Base-by-base conservation (phyloP, 1,140 invertebrate genomes). In the Sinella curviseta region DNA sequence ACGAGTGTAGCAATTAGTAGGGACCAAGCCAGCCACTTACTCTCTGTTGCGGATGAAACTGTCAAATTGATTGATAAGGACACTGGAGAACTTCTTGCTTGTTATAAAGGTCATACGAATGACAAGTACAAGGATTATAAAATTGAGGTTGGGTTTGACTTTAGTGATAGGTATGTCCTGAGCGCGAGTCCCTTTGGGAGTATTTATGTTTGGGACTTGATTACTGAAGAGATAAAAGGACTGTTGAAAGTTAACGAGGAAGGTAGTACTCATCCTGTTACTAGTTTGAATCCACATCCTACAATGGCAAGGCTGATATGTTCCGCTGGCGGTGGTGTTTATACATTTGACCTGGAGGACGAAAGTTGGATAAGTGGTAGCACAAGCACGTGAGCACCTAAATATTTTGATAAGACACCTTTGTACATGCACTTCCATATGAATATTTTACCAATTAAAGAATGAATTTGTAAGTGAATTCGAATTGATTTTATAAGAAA, bases 21-120 rank as follows among this genome's bases (percentile, higher is more conserved):
- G 82, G 94, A 96, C 87, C 93, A 92, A 34, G 95, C 97, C 85
- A 98, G 97, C 86, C 89, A 95, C 79, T 87, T 99, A 34, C 89
- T 92, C 1, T 93, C 94, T 85, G 94, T 94, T 83, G 90, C 94
- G 20, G 95, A 97, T 86, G 93, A 91, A 81, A 90, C 91, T 17
- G 87, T 98, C 20, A 91, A 92, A 85, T 89, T 99, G 54, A 90
- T 99, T 78, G 97, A 99, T 85, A 98, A 97, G 88, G 91, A 92
- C 74, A 91, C 90, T 26, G 95, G 95, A 39, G 93, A 96, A 87
- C 86, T 96, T 74, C 87, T 97, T 0, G 90, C 91, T 65, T 93
- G 26, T 2, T 83, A 83, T 57, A 83, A 77, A 55, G 90, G 89
- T 90, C 86, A 86, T 54, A 76, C 74, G 82, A 81, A 34, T 65